Conservation (phyloP, 2,113 vertebrate species). For the Desmodus rotundus region DNA sequence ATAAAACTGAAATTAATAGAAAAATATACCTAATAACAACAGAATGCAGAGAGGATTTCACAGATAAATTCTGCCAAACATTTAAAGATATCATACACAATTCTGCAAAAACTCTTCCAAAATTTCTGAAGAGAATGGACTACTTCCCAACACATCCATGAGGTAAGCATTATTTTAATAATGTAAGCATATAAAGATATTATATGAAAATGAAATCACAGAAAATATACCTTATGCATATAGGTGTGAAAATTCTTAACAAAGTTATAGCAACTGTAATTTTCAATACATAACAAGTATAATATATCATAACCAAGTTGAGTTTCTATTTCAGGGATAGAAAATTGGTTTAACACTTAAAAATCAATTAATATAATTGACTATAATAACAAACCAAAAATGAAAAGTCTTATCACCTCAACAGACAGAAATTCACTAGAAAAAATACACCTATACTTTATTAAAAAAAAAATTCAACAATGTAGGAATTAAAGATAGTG, state of each 20-base stretch:
- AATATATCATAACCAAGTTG: neutral
- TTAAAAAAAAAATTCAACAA: neutral
- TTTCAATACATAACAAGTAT: neutral
- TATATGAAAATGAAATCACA: too few species aligned
- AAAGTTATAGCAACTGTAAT: neutral
- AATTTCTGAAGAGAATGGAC: too few species aligned
- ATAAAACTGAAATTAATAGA: neutral
- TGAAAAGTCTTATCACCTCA: too few species aligned
- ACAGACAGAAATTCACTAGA: neutral
- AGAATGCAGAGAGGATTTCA: neutral
- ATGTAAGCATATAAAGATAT: too few species aligned
- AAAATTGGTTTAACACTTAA: neutral
- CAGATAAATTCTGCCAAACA: too few species aligned
- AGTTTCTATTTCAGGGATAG: neutral
- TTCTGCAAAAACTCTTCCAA: too few species aligned
- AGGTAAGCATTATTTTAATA: too few species aligned
- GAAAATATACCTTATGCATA: too few species aligned
- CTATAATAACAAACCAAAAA: neutral
- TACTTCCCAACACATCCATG: too few species aligned
- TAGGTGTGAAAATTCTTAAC: too few species aligned
- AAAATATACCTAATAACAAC: neutral
- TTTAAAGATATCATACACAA: too few species aligned
- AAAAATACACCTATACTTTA: neutral
- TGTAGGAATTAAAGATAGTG: neutral
- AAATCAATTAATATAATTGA: neutral